Evolutionary conservation across 2,113 vertebrate species (phyloP), one percentile per base, ranked within the genome.

Genomic region (Scomber japonicus): DNA sequence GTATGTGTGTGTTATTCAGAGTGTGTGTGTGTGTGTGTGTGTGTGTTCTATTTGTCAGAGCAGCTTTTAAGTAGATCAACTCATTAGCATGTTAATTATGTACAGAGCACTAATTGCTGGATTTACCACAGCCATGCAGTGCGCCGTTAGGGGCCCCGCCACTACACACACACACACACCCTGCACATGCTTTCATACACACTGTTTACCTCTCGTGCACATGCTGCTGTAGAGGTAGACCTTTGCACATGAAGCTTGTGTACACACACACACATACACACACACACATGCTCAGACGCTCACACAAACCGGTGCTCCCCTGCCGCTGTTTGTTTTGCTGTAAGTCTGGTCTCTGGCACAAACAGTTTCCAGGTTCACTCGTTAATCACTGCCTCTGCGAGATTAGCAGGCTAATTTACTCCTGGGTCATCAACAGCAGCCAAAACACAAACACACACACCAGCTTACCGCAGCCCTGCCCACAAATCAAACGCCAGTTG

Each of bases 31-130:
- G 46, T n/a, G 46, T 35, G 67, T 40, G 55, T 46, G 11, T 19
- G 31, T 69, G 40, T 71, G 19, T 68, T 91, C 64, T 91, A 71
- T 93, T 92, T 91, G 81, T 88, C 71, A 68, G 90, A 87, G 81
- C 66, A 24, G 92, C 92, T 95, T 95, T 95, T 94, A 94, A 94
- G 91, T 93, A 92, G 91, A 95, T 94, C 92, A 92, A 81, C 93
- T 94, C 92, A 95, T 96, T 95, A 95, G 94, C 94, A 96, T 95
- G 93, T 95, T 95, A 95, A 96, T 96, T 95, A 95, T 94, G 93
- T 86, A 85, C 94, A 86, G 89, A 91, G 83, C 89, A 83, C 92
- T 95, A 95, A 96, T 95, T 96, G 93, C 93, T 92, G 90, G 93
- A 95, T 95, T 94, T 92, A 88, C 82, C 87, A 74, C 88, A 89